Evolutionary conservation across 2,113 vertebrate genomes (phyloP).

Genomic region (Anseranas semipalmata): DNA sequence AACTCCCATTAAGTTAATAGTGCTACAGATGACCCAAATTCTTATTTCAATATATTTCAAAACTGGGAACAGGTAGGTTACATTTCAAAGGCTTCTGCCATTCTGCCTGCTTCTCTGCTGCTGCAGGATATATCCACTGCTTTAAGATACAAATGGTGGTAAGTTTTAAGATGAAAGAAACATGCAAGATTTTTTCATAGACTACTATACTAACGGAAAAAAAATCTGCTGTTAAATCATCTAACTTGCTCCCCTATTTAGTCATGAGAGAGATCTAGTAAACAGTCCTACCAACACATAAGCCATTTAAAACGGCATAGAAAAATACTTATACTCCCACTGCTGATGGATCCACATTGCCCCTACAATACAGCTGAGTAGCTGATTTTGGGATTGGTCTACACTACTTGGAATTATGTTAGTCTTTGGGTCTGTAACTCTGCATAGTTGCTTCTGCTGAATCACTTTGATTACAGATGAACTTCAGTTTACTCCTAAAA

Average conservation of each 20-base stretch:
- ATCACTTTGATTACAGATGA: not conserved
- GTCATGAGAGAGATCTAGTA: not conserved
- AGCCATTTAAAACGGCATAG: not conserved
- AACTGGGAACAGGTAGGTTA: not conserved
- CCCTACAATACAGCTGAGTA: not conserved
- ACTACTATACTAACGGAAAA: not conserved
- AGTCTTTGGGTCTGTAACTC: not conserved
- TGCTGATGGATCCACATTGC: not conserved
- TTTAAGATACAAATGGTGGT: not conserved
- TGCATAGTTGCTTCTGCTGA: not conserved
- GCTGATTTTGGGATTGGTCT: not conserved
- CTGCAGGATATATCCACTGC: not conserved
- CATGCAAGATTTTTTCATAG: not conserved
- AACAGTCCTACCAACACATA: not conserved
- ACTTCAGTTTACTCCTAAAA: not conserved
- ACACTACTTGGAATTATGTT: not conserved
- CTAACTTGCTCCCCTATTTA: not conserved
- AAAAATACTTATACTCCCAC: not conserved
- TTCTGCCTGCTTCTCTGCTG: not conserved
- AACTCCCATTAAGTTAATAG: not conserved
- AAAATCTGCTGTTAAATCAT: rapidly evolving
- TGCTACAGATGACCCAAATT: not conserved
- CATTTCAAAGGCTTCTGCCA: not conserved
- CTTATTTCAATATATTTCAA: not conserved
- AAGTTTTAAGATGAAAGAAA: not conserved